phyloP scores from a whole-genome alignment of 2,113 vertebrate genomes.

The Bagarius yarrelli region DNA sequence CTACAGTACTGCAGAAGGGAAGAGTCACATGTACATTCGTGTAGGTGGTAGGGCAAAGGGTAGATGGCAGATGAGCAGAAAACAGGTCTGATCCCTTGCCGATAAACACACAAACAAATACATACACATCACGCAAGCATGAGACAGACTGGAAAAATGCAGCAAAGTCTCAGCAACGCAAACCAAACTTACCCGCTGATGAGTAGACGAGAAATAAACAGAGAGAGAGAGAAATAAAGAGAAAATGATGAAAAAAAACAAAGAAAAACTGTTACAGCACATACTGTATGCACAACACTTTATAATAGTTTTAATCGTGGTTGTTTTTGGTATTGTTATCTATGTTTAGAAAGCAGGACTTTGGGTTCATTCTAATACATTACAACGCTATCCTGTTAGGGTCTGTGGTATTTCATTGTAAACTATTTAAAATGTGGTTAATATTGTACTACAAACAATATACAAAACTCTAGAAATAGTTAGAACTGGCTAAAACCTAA shows the following conservation, averaged over 20 bases:
- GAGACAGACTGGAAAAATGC: constrained; percentile 70
- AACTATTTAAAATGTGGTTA: background rate
- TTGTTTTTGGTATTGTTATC: background rate
- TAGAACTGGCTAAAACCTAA: background rate
- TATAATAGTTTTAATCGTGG: background rate
- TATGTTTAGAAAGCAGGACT: background rate
- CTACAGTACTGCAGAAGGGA: constrained; percentile 66
- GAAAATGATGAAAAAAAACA: constrained; percentile 84
- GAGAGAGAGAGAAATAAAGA: constrained; percentile 69
- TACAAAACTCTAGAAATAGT: background rate
- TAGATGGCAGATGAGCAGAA: constrained; percentile 37
- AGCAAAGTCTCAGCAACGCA: constrained; percentile 74
- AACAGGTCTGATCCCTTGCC: constrained; percentile 40
- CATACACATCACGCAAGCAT: constrained; percentile 57
- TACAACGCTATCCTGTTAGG: background rate
- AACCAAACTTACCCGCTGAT: constrained; percentile 81
- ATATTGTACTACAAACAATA: background rate
- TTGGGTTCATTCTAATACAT: constrained; percentile 1
- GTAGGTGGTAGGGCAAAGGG: constrained; percentile 33
- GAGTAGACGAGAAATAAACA: constrained; percentile 73
- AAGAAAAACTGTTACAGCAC: constrained; percentile 86
- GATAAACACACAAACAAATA: constrained; percentile 41
- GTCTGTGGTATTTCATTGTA: background rate
- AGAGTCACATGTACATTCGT: constrained; percentile 43
- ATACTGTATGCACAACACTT: constrained; percentile 50